These are phyloP conservation scores for Centroberyx gerrardi DNA, from an alignment of 2,797 vertebrate species.

Conservation along the genomic window DNA sequence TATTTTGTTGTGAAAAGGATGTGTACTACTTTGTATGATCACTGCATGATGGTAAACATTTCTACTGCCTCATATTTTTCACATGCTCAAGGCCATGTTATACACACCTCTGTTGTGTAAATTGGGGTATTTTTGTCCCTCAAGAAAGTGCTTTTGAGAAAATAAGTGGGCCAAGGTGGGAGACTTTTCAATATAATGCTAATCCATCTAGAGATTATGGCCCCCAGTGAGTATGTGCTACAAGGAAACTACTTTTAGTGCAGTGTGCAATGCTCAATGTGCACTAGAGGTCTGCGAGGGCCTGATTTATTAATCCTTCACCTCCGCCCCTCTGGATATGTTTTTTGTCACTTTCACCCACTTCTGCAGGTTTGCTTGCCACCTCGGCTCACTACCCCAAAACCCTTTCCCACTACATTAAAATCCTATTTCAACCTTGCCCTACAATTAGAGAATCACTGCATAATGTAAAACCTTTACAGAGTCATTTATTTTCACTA, in stretches of 20 bases:
- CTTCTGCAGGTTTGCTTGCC: background rate
- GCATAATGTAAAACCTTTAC: background rate
- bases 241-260: background rate
- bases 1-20: slow-evolving; percentile 9
- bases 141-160: background rate
- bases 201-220: background rate
- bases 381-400: too few relatives aligned
- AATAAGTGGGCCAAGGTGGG: background rate
- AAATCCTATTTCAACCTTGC: slow-evolving; percentile 21
- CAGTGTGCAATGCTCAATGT: background rate
- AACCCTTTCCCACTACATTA: background rate
- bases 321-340: background rate
- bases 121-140: background rate
- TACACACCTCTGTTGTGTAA: background rate
- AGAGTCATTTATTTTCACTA: background rate
- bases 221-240: background rate
- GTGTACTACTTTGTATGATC: background rate
- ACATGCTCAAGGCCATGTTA: slow-evolving; percentile 12
- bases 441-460: background rate
- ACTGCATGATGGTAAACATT: background rate
- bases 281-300: background rate
- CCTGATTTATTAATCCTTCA: slow-evolving; percentile 1
- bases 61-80: slow-evolving; percentile 2
- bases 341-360: background rate
- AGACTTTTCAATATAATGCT: background rate